Base-by-base conservation (phyloP, 2,797 vertebrate genomes). In the Lophotriccus pileatus region DNA sequence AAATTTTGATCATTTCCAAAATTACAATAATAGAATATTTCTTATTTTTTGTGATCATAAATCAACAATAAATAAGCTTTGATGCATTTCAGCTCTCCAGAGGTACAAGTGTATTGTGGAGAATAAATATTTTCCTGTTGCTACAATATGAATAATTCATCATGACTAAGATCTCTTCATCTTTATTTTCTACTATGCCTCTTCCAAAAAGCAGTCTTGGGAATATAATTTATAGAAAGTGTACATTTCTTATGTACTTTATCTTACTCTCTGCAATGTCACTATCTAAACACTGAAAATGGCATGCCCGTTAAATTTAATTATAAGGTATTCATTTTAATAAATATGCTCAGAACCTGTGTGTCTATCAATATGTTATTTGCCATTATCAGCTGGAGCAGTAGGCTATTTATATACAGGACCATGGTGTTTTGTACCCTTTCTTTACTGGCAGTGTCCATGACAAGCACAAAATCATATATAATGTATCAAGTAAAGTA, bases 131-230 rank as follows among this genome's bases (percentile, higher is more conserved):
- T 91, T 75, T 83, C 88, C 70, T 85, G 82, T 87, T 94, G 39
- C 19, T 75, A 64, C 18, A 52, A 59, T 30, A 86, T 93, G 74
- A 95, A 96, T 95, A 95, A 96, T 95, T 90, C 89, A 95, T 86
- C 50, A 49, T 10, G 28, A 74, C 32, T 64, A 70, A 70, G 43
- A 94, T 82, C 59, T 74, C 84, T 87, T 90, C 30, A 58, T 89
- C 80, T 95, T 89, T 95, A 66, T 94, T 93, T 95, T 90, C 63
- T 49, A 84, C 64, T 47, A 34, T 60, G 16, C 46, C 34, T 91
- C 49, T 67, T 93, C 47, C 1, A 0, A 68, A 91, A 56, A 0
- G 21, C 56, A 66, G 63, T 39, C 74, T 81, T 87, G 72, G 67
- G 49, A 93, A 66, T 39, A 37, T 52, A 93, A 94, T 76, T 95